Percentiles rank a stretch among this genome's conserved stretches.
These are phyloP conservation scores for Argyresthia goedartella DNA, from an alignment of 2,888 invertebrate species.

Conservation along the genomic window DNA sequence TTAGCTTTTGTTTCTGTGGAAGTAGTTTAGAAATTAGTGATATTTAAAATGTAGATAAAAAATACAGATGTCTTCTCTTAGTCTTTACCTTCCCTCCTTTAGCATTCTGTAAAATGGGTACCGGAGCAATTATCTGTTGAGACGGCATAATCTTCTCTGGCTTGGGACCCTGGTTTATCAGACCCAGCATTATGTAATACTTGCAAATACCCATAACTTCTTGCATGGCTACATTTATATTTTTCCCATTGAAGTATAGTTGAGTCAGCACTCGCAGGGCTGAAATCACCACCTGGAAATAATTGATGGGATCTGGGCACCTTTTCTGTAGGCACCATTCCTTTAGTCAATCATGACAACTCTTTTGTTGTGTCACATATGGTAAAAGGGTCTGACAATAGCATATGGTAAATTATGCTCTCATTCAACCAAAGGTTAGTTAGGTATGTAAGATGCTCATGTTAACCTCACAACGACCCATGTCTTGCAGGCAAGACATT, in stretches of 20 bases:
- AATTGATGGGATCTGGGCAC: slow-evolving; percentile 1
- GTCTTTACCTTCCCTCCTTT: slow-evolving; percentile 68
- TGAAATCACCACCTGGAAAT: slow-evolving; percentile 60
- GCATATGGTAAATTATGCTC: no score
- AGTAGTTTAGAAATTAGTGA: neutral
- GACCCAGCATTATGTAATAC: slow-evolving; percentile 67
- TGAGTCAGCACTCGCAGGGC: slow-evolving; percentile 50
- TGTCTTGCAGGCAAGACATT: no score
- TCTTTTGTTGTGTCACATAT: no score
- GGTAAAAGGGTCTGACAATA: no score
- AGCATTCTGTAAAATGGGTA: slow-evolving; percentile 47
- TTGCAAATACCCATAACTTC: slow-evolving; percentile 71
- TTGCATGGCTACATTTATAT: slow-evolving; percentile 37
- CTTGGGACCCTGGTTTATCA: slow-evolving; percentile 38
- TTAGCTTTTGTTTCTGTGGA: slow-evolving; percentile 57
- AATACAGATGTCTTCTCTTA: no score
- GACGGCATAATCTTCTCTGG: slow-evolving; percentile 72
- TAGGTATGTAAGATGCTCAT: no score
- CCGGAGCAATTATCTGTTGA: slow-evolving; percentile 71
- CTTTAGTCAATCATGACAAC: no score
- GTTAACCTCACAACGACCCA: no score
- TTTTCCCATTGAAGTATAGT: slow-evolving; percentile 45
- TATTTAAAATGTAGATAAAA: slow-evolving; percentile 4
- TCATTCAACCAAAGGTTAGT: no score
- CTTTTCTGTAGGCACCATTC: no score